Conservation (phyloP, 2,797 vertebrate species). For the Centropyge bicolor region DNA sequence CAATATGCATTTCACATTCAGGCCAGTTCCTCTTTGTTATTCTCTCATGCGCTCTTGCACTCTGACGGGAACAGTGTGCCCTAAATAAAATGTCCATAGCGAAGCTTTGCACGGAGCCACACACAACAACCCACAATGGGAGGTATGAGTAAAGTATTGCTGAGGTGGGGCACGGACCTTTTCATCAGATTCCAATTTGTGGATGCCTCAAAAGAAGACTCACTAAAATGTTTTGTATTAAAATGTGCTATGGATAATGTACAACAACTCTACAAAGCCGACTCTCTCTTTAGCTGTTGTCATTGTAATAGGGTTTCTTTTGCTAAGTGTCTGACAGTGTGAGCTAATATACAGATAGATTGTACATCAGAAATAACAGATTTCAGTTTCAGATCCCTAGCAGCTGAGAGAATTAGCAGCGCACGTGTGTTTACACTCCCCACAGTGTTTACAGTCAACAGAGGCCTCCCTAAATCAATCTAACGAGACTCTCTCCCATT, state of each 20-base stretch:
- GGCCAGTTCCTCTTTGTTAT: conserved; percentile 19
- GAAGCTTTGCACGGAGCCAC: background rate
- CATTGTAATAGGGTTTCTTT: conserved; percentile 6
- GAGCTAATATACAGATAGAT: conserved; percentile 13
- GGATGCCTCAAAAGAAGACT: background rate
- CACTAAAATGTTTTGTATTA: background rate
- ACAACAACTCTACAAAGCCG: background rate
- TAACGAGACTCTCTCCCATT: conserved; percentile 64
- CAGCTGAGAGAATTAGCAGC: conserved; percentile 58
- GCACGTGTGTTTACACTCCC: conserved; percentile 59
- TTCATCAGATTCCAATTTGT: background rate
- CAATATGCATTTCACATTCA: conserved; percentile 8
- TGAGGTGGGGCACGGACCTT: background rate
- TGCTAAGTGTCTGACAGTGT: conserved; percentile 16
- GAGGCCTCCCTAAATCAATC: conserved; percentile 68
- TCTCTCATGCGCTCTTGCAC: conserved; percentile 17
- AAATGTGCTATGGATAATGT: too few relatives aligned
- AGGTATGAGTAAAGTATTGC: background rate
- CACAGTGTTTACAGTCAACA: conserved; percentile 77
- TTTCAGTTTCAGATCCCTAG: conserved; percentile 25
- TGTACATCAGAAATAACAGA: conserved; percentile 25
- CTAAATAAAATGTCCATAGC: conserved; percentile 32
- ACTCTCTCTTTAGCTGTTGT: background rate
- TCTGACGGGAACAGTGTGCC: conserved; percentile 18
- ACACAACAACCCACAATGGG: conserved; percentile 16